A percentile compares a stretch with the other conserved stretches of the same genome.
Evolutionary conservation across 1,140 invertebrate genomes (phyloP).

Genomic region (Melitaea cinxia): DNA sequence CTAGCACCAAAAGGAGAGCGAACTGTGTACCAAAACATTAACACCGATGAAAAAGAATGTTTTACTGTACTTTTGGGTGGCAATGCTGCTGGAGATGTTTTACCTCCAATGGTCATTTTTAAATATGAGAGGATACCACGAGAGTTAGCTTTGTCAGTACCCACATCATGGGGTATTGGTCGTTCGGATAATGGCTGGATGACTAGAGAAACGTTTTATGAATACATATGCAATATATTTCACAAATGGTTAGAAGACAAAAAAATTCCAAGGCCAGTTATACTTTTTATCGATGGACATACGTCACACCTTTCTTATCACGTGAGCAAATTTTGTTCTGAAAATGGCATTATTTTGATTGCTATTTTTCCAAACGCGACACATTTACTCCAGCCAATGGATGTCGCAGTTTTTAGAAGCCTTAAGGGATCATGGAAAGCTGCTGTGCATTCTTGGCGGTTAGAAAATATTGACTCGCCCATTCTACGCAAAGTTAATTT

Average conservation of each 20-base stretch:
- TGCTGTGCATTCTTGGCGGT: conserved; percentile 14
- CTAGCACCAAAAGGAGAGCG: conserved; percentile 49
- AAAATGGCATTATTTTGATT: too few relatives aligned
- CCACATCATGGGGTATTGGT: conserved; percentile 29
- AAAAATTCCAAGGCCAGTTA: conserved; percentile 8
- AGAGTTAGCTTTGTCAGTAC: conserved; percentile 15
- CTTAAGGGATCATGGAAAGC: conserved; percentile 1
- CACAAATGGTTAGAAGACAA: conserved; percentile 25
- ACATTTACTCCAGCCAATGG: conserved; percentile 35
- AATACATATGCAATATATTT: conserved; percentile 30
- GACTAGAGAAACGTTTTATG: conserved; percentile 20
- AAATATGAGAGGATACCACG: conserved; percentile 46
- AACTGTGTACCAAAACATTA: conserved; percentile 49
- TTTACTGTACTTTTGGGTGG: conserved; percentile 58
- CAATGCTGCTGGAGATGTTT: conserved; percentile 58
- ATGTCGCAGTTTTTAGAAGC: conserved; percentile 22
- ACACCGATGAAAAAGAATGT: conserved; percentile 64
- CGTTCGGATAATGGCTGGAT: conserved; percentile 28
- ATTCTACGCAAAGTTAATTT: conserved; percentile 25
- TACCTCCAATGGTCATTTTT: conserved; percentile 64
- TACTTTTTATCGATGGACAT: too few relatives aligned
- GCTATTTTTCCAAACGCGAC: conserved; percentile 18
- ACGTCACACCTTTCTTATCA: too few relatives aligned
- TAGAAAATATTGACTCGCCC: conserved; percentile 15
- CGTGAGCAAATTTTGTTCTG: too few relatives aligned